A percentile compares a stretch with the other conserved stretches of the same genome.
phyloP scores from a whole-genome alignment of 2,888 invertebrate genomes.

The Gymnocheta viridis region DNA sequence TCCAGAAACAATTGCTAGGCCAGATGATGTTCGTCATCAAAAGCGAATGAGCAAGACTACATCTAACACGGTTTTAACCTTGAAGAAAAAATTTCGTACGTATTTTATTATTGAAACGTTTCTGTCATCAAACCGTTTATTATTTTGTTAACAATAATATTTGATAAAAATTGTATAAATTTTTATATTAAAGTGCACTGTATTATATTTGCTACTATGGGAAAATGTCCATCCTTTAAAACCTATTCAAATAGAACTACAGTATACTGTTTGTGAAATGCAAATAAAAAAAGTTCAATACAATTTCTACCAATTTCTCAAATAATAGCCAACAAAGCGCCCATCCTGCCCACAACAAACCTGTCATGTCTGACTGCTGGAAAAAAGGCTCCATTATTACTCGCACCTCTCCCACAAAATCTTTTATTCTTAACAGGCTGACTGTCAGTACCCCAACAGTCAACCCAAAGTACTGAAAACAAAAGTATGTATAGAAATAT shows the following conservation, averaged over 20 bases:
- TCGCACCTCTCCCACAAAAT: background rate
- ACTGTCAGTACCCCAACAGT: background rate
- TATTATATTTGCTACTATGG: background rate
- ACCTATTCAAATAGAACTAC: conserved; percentile 6
- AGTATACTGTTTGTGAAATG: conserved; percentile 6
- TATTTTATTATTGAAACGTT: too few species aligned
- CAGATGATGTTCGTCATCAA: too few species aligned
- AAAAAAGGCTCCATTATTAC: background rate
- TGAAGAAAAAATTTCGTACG: too few species aligned
- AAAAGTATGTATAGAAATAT: background rate
- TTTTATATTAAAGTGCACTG: too few species aligned
- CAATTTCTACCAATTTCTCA: background rate
- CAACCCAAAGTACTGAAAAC: background rate
- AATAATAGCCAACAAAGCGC: background rate
- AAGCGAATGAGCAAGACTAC: too few species aligned
- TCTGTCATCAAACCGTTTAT: too few species aligned
- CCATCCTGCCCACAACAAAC: background rate
- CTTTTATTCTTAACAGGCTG: background rate
- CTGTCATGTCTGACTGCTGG: conserved; percentile 21
- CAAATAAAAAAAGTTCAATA: background rate
- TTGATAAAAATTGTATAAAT: too few species aligned
- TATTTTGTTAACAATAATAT: too few species aligned
- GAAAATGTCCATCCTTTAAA: too few species aligned
- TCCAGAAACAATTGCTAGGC: too few species aligned
- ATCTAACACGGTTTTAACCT: too few species aligned